Evolutionary conservation across 1,140 invertebrate genomes (phyloP).

Genomic region (Eurytemora carolleeae): DNA sequence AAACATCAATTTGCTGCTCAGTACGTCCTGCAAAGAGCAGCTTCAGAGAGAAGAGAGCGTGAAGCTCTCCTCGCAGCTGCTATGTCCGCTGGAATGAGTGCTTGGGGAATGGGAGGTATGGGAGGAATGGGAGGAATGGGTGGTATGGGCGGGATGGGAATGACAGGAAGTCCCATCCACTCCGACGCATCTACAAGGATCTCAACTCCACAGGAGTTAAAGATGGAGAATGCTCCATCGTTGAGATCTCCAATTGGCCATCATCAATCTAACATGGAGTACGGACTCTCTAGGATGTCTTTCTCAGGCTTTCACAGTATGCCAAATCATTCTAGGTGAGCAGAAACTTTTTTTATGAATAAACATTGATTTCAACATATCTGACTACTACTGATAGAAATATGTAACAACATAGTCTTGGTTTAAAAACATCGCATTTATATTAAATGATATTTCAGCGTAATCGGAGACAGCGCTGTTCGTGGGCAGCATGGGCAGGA

Average conservation of each 20-base stretch:
- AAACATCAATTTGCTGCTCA: conserved; percentile 88
- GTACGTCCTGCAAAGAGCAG: conserved; percentile 30
- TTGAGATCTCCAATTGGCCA: background rate
- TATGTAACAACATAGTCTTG: no score
- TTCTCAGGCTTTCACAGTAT: background rate
- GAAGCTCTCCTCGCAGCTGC: background rate
- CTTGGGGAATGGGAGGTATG: background rate
- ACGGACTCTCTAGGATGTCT: background rate
- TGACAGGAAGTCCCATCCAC: background rate
- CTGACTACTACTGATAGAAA: no score
- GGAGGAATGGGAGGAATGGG: background rate
- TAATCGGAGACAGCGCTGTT: no score
- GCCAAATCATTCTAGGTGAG: background rate
- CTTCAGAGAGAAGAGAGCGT: background rate
- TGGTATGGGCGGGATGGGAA: background rate
- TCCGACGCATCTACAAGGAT: background rate
- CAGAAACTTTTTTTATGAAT: no score
- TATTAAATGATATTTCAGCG: no score
- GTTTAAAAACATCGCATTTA: no score
- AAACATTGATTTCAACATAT: no score
- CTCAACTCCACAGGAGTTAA: background rate
- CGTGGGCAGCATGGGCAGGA: no score
- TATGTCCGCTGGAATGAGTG: background rate
- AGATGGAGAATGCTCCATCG: background rate
- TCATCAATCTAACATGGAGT: background rate